Evolutionary conservation across 2,113 vertebrate species (phyloP).

Genomic region (Phalacrocorax carbo): DNA sequence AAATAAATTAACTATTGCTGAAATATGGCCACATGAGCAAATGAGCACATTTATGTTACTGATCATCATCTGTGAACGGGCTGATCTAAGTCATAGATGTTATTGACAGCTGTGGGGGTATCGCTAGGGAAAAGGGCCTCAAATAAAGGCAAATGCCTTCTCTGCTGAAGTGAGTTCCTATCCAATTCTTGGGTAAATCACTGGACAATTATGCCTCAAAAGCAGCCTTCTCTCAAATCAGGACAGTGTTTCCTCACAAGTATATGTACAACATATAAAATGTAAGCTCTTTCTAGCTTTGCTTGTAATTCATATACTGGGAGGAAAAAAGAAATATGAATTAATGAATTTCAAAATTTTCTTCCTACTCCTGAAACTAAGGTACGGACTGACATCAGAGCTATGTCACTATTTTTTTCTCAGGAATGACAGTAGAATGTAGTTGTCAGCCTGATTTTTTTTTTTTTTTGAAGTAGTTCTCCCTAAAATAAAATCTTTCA

Average conservation of each 20-base stretch:
- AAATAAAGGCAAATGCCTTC: neutral
- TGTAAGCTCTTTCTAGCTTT: neutral
- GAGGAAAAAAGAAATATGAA: neutral
- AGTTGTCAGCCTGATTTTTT: neutral
- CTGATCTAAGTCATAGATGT: neutral
- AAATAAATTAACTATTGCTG: neutral
- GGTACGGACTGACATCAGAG: neutral
- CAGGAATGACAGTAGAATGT: neutral
- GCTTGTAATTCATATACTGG: neutral
- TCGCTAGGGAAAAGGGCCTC: neutral
- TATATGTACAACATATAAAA: neutral
- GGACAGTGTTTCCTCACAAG: neutral
- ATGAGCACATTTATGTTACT: neutral
- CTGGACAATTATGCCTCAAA: neutral
- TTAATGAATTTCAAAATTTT: neutral
- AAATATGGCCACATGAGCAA: neutral
- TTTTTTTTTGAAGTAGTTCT: neutral
- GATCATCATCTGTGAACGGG: neutral
- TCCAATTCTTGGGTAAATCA: neutral
- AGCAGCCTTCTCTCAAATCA: neutral
- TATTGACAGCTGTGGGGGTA: neutral
- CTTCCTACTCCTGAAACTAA: neutral
- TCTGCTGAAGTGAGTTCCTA: neutral
- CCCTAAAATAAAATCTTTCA: neutral
- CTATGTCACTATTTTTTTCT: neutral